Percentiles rank a stretch among this genome's conserved stretches.
These are phyloP conservation scores for Macrostomum lignano DNA, from an alignment of 1,140 invertebrate species.

Conservation along the genomic window DNA sequence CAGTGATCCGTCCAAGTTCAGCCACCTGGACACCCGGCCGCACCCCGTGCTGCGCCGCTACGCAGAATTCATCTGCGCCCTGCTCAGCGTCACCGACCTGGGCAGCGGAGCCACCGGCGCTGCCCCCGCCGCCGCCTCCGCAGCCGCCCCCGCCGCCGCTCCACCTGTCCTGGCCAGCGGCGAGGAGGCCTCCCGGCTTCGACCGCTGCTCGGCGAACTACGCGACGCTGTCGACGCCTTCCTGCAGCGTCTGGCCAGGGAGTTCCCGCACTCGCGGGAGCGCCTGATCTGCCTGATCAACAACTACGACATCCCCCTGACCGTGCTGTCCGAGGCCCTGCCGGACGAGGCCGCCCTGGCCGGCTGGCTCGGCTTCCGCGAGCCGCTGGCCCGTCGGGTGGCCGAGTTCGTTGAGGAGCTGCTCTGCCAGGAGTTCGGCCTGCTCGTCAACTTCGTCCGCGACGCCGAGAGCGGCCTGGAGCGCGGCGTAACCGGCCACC, in stretches of 20 bases:
- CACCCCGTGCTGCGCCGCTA: constrained; percentile 53
- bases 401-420: constrained; percentile 86
- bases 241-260: constrained; percentile 65
- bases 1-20: constrained; percentile 61
- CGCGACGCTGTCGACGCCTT: constrained; percentile 79
- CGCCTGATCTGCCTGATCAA: constrained; percentile 92
- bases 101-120: not conserved
- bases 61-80: not conserved
- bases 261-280: constrained; percentile 63
- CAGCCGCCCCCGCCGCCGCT: not conserved
- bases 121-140: not conserved
- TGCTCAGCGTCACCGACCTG: not conserved
- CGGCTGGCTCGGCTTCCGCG: constrained; percentile 38
- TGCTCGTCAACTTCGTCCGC: constrained; percentile 78
- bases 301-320: constrained; percentile 84
- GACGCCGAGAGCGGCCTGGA: constrained; percentile 64
- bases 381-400: constrained; percentile 53
- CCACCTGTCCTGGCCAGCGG: constrained; percentile 1
- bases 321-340: constrained; percentile 39
- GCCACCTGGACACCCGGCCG: constrained; percentile 55
- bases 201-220: constrained; percentile 32
- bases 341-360: not conserved
- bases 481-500: constrained; percentile 29
- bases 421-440: constrained; percentile 72
- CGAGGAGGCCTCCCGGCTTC: constrained; percentile 13